Percentiles rank a stretch among this genome's conserved stretches.
Conservation (phyloP, 2,888 invertebrate genomes). For the Pycnomerus fuliginosus region DNA sequence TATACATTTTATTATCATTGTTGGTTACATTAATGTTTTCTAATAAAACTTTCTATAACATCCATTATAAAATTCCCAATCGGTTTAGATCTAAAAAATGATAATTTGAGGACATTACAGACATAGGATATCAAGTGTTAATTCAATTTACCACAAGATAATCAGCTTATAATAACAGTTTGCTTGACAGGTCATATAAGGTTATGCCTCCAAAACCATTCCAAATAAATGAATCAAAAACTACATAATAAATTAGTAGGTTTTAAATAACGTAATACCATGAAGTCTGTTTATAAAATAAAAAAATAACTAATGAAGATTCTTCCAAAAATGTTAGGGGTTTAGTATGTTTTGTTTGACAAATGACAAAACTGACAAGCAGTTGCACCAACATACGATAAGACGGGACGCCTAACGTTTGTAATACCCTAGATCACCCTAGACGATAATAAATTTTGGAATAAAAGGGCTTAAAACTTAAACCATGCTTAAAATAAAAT, state of each 20-base stretch:
- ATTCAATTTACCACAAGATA: conserved; percentile 40
- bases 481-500: too few relatives aligned
- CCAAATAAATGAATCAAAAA: conserved; percentile 15
- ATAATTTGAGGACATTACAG: conserved; percentile 4
- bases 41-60: conserved; percentile 10
- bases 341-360: conserved; percentile 44
- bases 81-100: conserved; percentile 14
- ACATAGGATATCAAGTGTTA: conserved; percentile 21
- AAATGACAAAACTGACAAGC: conserved; percentile 40
- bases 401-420: too few relatives aligned
- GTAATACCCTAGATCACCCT: too few relatives aligned
- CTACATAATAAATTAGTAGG: conserved; percentile 4
- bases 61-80: conserved; percentile 1
- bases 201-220: conserved; percentile 37
- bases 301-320: conserved; percentile 30
- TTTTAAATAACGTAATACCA: conserved; percentile 16
- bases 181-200: conserved; percentile 49
- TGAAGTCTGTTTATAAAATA: conserved; percentile 22
- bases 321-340: conserved; percentile 32
- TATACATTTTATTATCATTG: conserved; percentile 25
- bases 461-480: too few relatives aligned
- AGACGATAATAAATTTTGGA: too few relatives aligned
- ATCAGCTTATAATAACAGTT: conserved; percentile 41
- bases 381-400: too few relatives aligned
- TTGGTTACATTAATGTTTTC: conserved; percentile 17